Percentiles rank a stretch among this genome's conserved stretches.
phyloP scores from a whole-genome alignment of 2,888 invertebrate species.

The Merodon equestris region DNA sequence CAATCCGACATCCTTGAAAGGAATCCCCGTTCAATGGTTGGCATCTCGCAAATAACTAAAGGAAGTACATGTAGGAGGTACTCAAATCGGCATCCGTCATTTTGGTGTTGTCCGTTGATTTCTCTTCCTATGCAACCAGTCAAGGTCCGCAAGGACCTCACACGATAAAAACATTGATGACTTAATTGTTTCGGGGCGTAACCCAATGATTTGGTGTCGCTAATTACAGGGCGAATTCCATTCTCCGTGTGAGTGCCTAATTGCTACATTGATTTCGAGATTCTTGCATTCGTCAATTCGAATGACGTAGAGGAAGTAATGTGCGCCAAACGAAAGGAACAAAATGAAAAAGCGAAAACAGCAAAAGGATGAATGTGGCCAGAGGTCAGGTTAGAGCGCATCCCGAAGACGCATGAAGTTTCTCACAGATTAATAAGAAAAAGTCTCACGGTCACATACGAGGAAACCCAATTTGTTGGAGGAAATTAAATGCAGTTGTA shows the following conservation, averaged over 20 bases:
- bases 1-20: conserved; percentile 26
- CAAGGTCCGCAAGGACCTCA: conserved; percentile 50
- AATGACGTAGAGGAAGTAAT: conserved; percentile 22
- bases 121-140: background rate
- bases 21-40: conserved; percentile 1
- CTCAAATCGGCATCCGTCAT: conserved; percentile 43
- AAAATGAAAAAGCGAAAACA: conserved; percentile 8
- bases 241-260: conserved; percentile 63
- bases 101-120: conserved; percentile 29
- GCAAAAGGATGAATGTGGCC: conserved; percentile 30
- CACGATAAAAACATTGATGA: conserved; percentile 58
- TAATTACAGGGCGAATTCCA: conserved; percentile 75
- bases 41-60: conserved; percentile 23
- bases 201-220: conserved; percentile 75
- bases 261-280: conserved; percentile 39
- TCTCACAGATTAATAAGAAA: conserved; percentile 61
- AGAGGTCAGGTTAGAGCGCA: conserved; percentile 31
- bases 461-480: conserved; percentile 54
- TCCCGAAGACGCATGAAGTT: conserved; percentile 21
- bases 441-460: conserved; percentile 51
- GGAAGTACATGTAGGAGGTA: conserved; percentile 60
- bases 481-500: conserved; percentile 61
- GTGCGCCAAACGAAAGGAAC: background rate
- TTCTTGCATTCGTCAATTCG: conserved; percentile 45
- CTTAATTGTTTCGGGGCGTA: conserved; percentile 70